Percentiles rank a stretch among this genome's conserved stretches.
These are phyloP conservation scores for Tringa solitaria DNA, from an alignment of 2,113 vertebrate species.

Conservation along the genomic window DNA sequence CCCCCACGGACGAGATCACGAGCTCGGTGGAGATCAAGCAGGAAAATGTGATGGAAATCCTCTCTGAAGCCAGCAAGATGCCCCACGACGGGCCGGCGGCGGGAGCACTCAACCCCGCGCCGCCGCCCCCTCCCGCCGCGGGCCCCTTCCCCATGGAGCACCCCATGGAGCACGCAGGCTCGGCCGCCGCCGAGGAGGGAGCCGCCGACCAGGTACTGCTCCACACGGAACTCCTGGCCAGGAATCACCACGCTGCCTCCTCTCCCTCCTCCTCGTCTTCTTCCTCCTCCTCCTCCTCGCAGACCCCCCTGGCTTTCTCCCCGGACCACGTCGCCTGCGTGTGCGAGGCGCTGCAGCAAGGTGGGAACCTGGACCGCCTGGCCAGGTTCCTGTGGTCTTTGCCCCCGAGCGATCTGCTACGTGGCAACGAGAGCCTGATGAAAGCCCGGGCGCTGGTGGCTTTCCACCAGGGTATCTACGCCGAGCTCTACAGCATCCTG, in stretches of 20 bases:
- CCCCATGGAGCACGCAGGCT: slow-evolving; percentile 81
- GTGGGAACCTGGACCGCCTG: slow-evolving; percentile 97
- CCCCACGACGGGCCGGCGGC: slow-evolving; percentile 41
- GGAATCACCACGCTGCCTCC: slow-evolving; percentile 71
- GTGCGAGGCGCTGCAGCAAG: slow-evolving; percentile 98
- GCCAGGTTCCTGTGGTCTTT: slow-evolving; percentile 97
- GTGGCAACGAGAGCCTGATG: slow-evolving; percentile 98
- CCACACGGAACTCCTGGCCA: slow-evolving; percentile 85
- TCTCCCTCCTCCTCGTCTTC: slow-evolving; percentile 60
- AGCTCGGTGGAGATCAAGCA: slow-evolving; percentile 92
- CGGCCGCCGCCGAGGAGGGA: slow-evolving; percentile 80
- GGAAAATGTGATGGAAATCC: slow-evolving; percentile 90
- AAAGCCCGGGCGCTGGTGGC: slow-evolving; percentile 97
- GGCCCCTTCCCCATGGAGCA: slow-evolving; percentile 87
- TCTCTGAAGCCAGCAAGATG: slow-evolving; percentile 50
- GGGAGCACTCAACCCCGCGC: slow-evolving; percentile 58
- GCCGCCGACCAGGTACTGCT: slow-evolving; percentile 79
- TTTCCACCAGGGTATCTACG: slow-evolving; percentile 96
- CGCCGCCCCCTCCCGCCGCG: slow-evolving; percentile 69
- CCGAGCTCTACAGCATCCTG: slow-evolving; percentile 96
- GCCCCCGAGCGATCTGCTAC: slow-evolving; percentile 94
- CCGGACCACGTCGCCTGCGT: slow-evolving; percentile 99
- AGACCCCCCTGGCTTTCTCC: slow-evolving; percentile 90
- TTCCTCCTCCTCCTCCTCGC: slow-evolving; percentile 72
- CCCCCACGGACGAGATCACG: slow-evolving; percentile 90